These are phyloP conservation scores for Mallotus villosus DNA, from an alignment of 2,797 vertebrate genomes.

Conservation along the genomic window DNA sequence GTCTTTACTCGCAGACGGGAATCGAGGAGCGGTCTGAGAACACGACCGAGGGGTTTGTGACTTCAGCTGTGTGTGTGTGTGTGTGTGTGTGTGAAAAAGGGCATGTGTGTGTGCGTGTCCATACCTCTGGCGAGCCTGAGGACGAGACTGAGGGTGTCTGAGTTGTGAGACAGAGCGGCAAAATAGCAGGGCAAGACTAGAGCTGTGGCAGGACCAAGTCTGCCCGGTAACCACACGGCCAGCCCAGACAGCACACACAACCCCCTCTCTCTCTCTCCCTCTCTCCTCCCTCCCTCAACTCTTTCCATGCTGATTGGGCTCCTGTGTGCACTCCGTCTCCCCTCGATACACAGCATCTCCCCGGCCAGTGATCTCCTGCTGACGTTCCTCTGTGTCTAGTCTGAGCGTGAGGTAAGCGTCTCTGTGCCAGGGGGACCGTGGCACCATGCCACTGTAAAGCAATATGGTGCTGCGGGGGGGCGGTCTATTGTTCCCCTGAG, in stretches of 20 bases:
- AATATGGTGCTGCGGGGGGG: slow-evolving; percentile 39
- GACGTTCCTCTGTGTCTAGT: too few relatives aligned
- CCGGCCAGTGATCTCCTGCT: too few relatives aligned
- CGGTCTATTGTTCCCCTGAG: slow-evolving; percentile 40
- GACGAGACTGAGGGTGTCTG: background rate
- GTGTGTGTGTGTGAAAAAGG: background rate
- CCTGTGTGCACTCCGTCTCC: background rate
- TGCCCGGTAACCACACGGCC: slow-evolving; percentile 52
- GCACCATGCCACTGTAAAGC: slow-evolving; percentile 21
- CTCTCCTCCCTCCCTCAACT: background rate
- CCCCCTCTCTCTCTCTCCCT: slow-evolving; percentile 1
- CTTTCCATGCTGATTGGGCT: slow-evolving; percentile 6
- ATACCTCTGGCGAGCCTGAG: slow-evolving; percentile 18
- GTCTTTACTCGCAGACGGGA: slow-evolving; percentile 25
- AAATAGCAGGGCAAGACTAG: background rate
- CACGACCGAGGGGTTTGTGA: slow-evolving; percentile 30
- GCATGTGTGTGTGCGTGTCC: background rate
- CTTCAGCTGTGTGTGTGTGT: slow-evolving; percentile 5
- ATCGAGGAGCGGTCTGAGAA: slow-evolving; percentile 4
- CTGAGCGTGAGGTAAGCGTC: slow-evolving; percentile 17
- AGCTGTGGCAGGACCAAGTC: slow-evolving; percentile 34
- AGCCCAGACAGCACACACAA: slow-evolving; percentile 37
- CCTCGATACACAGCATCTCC: too few relatives aligned
- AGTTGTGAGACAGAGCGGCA: background rate
- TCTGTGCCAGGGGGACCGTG: slow-evolving; percentile 20